A percentile compares a stretch with the other conserved stretches of the same genome.
Conservation (phyloP, 2,888 invertebrate genomes). For the Eulithis prunata region DNA sequence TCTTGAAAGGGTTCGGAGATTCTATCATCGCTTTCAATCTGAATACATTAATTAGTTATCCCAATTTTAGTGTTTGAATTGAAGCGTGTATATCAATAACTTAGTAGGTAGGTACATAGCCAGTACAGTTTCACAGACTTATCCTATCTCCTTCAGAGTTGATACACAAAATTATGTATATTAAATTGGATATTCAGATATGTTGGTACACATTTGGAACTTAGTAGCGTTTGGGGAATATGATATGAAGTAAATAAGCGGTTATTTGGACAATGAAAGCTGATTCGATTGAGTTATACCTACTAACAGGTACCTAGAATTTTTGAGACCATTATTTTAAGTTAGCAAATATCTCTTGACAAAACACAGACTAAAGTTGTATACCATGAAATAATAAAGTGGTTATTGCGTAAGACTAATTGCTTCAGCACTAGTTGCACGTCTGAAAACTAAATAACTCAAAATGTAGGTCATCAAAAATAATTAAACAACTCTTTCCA, state of each 20-base stretch:
- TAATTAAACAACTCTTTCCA: no score
- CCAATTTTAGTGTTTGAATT: slow-evolving; percentile 23
- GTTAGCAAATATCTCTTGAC: no score
- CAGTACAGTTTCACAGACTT: slow-evolving; percentile 11
- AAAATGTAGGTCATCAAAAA: no score
- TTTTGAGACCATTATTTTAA: no score
- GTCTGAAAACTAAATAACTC: no score
- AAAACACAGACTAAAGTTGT: no score
- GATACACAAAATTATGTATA: slow-evolving; percentile 18
- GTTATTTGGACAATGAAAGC: neutral
- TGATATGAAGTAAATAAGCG: neutral
- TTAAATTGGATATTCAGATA: slow-evolving; percentile 13
- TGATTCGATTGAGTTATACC: no score
- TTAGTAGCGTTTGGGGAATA: slow-evolving; percentile 1
- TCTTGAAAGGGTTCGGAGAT: slow-evolving; percentile 10
- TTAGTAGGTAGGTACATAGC: neutral
- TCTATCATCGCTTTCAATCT: slow-evolving; percentile 23
- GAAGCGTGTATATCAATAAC: slow-evolving; percentile 20
- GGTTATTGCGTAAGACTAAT: no score
- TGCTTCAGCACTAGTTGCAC: no score
- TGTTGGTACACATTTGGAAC: slow-evolving; percentile 9
- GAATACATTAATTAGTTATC: slow-evolving; percentile 30
- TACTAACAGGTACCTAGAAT: no score
- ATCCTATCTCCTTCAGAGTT: slow-evolving; percentile 9
- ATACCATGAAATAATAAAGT: no score